Percentiles rank a stretch among this genome's conserved stretches.
Evolutionary conservation across 2,113 vertebrate species (phyloP).

Genomic region (Azemiops feae): DNA sequence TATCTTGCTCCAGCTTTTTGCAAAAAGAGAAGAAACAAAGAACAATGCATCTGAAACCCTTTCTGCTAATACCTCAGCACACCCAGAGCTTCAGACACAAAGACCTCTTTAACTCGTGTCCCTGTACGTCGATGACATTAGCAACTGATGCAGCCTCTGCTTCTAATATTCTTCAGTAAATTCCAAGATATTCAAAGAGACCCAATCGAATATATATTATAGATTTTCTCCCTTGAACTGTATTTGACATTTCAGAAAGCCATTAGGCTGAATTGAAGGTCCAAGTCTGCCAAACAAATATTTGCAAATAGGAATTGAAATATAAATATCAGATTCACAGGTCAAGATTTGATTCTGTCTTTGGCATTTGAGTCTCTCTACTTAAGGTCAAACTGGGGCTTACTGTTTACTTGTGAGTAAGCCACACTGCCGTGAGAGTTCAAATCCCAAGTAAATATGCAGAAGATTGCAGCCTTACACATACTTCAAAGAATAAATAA

Average conservation of each 20-base stretch:
- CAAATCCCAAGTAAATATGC: neutral
- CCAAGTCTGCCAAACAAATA: conserved; percentile 2
- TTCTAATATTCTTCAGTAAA: neutral
- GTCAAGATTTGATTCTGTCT: neutral
- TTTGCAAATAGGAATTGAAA: conserved; percentile 11
- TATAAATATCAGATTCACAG: neutral
- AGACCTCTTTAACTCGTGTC: neutral
- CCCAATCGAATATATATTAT: conserved; percentile 10
- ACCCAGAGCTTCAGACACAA: neutral
- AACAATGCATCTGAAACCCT: neutral
- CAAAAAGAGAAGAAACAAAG: neutral
- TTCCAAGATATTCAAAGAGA: conserved; percentile 14
- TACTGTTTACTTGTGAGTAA: neutral
- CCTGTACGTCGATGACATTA: neutral
- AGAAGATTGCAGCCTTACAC: neutral
- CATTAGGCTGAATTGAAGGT: neutral
- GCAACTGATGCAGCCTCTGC: neutral
- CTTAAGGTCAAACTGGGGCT: neutral
- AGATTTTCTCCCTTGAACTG: conserved; percentile 17
- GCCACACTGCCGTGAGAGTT: neutral
- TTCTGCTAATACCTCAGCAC: neutral
- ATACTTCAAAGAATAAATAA: neutral
- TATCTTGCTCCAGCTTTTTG: conserved; percentile 1
- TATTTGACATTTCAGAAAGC: conserved; percentile 14
- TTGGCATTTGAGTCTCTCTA: neutral